phyloP scores from a whole-genome alignment of 2,113 vertebrate species.

The Gopherus evgoodei region DNA sequence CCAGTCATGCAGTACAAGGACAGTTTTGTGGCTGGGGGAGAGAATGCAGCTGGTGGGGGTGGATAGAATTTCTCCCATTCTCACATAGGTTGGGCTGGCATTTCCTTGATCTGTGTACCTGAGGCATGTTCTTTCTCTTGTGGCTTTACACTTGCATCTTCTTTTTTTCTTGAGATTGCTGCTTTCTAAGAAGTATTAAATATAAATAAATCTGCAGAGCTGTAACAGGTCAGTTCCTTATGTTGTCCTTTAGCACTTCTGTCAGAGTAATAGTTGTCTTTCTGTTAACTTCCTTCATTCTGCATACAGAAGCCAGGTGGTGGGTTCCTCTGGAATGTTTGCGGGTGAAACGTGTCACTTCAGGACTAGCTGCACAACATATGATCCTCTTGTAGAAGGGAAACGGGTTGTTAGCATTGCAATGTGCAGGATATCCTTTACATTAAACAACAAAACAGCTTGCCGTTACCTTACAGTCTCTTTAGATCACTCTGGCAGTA shows the following conservation, averaged over 20 bases:
- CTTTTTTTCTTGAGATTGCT: background rate
- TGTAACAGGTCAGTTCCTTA: background rate
- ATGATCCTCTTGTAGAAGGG: background rate
- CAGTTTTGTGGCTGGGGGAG: background rate
- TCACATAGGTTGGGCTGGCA: fast-evolving
- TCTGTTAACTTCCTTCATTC: background rate
- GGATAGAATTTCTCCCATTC: background rate
- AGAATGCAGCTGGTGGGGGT: background rate
- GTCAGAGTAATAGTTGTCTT: background rate
- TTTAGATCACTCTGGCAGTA: background rate
- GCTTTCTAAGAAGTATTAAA: background rate
- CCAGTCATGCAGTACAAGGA: fast-evolving
- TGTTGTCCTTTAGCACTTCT: background rate
- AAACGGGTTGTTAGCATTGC: background rate
- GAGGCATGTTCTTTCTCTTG: fast-evolving
- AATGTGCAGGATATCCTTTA: fast-evolving
- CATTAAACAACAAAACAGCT: fast-evolving
- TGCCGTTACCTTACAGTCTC: background rate
- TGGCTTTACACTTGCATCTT: background rate
- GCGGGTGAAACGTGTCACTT: background rate
- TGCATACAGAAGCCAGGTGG: fast-evolving
- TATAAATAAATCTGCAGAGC: background rate
- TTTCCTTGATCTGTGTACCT: background rate
- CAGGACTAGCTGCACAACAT: background rate
- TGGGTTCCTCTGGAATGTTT: background rate